Conservation (phyloP, 2,888 invertebrate genomes). For the Synanthedon myopaeformis region DNA sequence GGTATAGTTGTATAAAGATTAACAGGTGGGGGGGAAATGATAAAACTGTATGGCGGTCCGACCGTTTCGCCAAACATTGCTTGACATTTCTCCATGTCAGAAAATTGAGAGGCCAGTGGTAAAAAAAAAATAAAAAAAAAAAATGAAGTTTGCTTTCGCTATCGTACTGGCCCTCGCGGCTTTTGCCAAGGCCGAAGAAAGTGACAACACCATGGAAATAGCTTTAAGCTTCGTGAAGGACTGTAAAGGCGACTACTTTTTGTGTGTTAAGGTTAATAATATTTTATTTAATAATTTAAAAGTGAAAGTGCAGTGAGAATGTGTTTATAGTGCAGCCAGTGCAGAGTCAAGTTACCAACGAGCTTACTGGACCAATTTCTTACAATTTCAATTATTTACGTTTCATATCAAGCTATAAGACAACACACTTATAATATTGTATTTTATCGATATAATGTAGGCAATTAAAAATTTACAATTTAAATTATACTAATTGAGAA, state of each 20-base stretch:
- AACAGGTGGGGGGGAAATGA: conserved; percentile 47
- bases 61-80: conserved; percentile 49
- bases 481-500: conserved; percentile 2
- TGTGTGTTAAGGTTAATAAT: conserved; percentile 79
- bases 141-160: conserved; percentile 44
- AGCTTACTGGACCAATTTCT: conserved; percentile 14
- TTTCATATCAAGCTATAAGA: background rate
- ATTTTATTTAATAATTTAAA: conserved; percentile 15
- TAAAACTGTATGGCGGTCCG: conserved; percentile 57
- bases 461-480: background rate
- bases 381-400: conserved; percentile 16
- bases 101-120: conserved; percentile 30
- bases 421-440: background rate
- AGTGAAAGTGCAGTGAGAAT: conserved; percentile 55
- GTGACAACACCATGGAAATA: conserved; percentile 70
- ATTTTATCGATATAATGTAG: background rate
- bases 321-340: conserved; percentile 22
- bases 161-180: conserved; percentile 50
- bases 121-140: conserved; percentile 18
- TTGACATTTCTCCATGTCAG: conserved; percentile 57
- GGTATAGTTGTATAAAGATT: conserved; percentile 27
- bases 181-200: conserved; percentile 48
- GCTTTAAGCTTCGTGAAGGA: conserved; percentile 78
- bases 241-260: conserved; percentile 75
- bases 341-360: conserved; percentile 16